Evolutionary conservation across 2,888 invertebrate genomes (phyloP).

Genomic region (Eulithis prunata): DNA sequence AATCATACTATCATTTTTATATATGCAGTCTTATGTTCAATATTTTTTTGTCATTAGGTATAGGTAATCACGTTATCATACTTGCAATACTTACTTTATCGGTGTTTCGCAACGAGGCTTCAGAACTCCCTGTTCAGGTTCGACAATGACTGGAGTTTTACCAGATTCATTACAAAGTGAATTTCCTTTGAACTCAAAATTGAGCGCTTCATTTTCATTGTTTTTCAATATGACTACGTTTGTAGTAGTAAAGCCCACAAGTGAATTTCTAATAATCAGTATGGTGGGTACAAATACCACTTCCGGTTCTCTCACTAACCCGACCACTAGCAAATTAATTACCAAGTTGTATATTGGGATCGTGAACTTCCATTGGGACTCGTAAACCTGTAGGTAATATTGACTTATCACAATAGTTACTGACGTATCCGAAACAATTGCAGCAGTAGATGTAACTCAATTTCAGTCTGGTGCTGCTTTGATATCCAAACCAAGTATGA

Average conservation of each 20-base stretch:
- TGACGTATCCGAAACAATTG: background rate
- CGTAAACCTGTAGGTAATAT: constrained; percentile 69
- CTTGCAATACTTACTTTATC: constrained; percentile 72
- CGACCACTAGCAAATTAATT: constrained; percentile 85
- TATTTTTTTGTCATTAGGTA: no score
- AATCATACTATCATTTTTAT: no score
- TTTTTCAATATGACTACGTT: constrained; percentile 79
- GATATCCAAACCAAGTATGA: no score
- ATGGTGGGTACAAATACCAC: constrained; percentile 85
- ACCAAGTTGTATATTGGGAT: constrained; percentile 84
- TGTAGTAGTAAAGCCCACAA: constrained; percentile 82
- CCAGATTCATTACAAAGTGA: constrained; percentile 83
- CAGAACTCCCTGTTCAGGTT: constrained; percentile 79
- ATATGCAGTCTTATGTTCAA: no score
- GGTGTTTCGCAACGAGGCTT: constrained; percentile 73
- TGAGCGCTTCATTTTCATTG: constrained; percentile 78
- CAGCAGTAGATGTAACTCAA: background rate
- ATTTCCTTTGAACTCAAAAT: constrained; percentile 81
- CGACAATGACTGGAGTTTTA: constrained; percentile 76
- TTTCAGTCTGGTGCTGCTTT: no score
- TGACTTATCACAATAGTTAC: background rate
- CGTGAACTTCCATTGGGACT: constrained; percentile 87
- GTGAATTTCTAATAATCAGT: constrained; percentile 84
- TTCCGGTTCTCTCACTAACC: constrained; percentile 86
- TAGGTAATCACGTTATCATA: no score